Conservation (phyloP, 2,113 vertebrate genomes). For the Mastomys coucha region DNA sequence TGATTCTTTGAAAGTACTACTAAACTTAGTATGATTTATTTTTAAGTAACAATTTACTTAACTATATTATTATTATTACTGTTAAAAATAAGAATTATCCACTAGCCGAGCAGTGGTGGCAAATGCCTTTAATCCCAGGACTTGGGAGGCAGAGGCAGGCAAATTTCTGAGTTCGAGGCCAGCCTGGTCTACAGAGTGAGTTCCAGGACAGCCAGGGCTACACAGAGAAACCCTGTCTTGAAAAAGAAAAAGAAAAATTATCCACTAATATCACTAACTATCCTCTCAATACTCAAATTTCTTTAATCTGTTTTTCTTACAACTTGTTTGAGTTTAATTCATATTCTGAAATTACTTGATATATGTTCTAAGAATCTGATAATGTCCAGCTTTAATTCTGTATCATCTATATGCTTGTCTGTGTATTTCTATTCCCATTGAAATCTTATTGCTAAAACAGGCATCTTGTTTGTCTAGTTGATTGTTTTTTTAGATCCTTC, state of each 20-base stretch:
- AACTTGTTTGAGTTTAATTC: neutral
- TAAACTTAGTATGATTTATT: neutral
- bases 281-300: slow-evolving; percentile 43
- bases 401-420: neutral
- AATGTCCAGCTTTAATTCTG: neutral
- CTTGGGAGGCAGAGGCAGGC: too few relatives aligned
- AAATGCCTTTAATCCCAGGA: too few relatives aligned
- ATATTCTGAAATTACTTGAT: slow-evolving; percentile 25
- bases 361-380: slow-evolving; percentile 23
- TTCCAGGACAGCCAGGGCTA: too few relatives aligned
- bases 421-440: neutral
- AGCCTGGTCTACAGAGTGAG: too few relatives aligned
- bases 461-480: neutral
- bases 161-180: too few relatives aligned
- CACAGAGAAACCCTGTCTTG: too few relatives aligned
- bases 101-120: neutral
- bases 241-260: slow-evolving; percentile 32
- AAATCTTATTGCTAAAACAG: slow-evolving; percentile 22
- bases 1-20: neutral
- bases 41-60: neutral
- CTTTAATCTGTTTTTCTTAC: neutral
- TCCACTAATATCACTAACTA: slow-evolving; percentile 41
- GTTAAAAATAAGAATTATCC: slow-evolving; percentile 45
- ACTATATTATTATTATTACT: neutral
- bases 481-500: neutral